phyloP scores from a whole-genome alignment of 2,797 vertebrate species.

The Tragelaphus oryx region DNA sequence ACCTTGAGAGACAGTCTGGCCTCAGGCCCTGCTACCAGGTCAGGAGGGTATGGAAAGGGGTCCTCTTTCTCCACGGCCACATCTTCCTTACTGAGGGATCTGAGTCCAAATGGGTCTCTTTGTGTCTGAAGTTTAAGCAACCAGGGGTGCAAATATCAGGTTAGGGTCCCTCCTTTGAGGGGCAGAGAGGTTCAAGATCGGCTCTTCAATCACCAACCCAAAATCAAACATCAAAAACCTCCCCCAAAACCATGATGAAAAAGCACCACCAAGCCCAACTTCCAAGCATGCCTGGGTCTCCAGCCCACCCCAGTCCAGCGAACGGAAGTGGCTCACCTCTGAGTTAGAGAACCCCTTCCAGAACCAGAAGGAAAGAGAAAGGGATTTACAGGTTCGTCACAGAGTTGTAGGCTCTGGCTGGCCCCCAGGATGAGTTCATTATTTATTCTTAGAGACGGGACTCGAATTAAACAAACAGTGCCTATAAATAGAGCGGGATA shows the following conservation, averaged over 20 bases:
- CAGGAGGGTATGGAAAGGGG: background rate
- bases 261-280: background rate
- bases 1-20: background rate
- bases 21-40: background rate
- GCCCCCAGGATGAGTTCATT: slow-evolving; percentile 77
- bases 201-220: background rate
- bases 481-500: slow-evolving; percentile 77
- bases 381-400: slow-evolving; percentile 49
- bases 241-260: background rate
- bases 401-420: slow-evolving; percentile 58
- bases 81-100: background rate
- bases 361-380: slow-evolving; percentile 38
- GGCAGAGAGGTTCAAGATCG: background rate
- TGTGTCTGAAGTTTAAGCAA: background rate
- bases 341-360: slow-evolving; percentile 17
- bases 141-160: background rate
- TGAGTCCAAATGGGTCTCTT: background rate
- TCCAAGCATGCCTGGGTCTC: background rate
- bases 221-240: background rate
- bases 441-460: slow-evolving; percentile 78
- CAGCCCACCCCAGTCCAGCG: background rate
- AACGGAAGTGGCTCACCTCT: background rate
- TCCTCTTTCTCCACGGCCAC: background rate
- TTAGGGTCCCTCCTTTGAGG: background rate
- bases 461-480: slow-evolving; percentile 79